These are phyloP conservation scores for Stomatorhinus walkeri DNA, from an alignment of 2,797 vertebrate species.

Conservation along the genomic window DNA sequence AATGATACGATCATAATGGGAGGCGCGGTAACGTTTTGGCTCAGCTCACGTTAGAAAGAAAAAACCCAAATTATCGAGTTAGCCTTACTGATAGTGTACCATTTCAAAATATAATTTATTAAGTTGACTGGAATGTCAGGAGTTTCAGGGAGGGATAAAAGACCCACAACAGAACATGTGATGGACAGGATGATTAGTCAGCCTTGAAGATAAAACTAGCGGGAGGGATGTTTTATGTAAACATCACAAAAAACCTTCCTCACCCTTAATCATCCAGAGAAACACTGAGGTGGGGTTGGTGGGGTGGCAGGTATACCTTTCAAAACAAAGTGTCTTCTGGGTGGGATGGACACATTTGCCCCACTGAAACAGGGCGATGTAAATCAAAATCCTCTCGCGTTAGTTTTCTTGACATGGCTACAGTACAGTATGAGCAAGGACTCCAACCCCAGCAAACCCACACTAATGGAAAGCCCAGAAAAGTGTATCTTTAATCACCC, in stretches of 20 bases:
- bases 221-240: not conserved
- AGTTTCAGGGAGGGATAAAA: not conserved
- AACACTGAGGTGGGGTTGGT: not conserved
- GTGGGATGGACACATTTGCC: not conserved
- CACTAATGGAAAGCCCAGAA: constrained; percentile 34
- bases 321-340: not conserved
- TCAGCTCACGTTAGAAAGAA: not conserved
- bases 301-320: not conserved
- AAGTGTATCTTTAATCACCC: constrained; percentile 17
- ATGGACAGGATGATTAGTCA: not conserved
- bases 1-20: not conserved
- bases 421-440: constrained; percentile 22
- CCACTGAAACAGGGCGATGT: not conserved
- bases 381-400: not conserved
- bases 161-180: not conserved
- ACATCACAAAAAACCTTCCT: not conserved
- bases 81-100: not conserved
- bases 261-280: not conserved
- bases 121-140: constrained; percentile 5
- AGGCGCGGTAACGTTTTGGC: not conserved
- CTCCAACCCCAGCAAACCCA: constrained; percentile 10
- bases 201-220: not conserved
- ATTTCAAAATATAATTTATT: constrained; percentile 6
- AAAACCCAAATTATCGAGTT: not conserved
- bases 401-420: constrained; percentile 7